Base-by-base conservation (phyloP, 2,888 invertebrate species). In the Cheilosia soror region DNA sequence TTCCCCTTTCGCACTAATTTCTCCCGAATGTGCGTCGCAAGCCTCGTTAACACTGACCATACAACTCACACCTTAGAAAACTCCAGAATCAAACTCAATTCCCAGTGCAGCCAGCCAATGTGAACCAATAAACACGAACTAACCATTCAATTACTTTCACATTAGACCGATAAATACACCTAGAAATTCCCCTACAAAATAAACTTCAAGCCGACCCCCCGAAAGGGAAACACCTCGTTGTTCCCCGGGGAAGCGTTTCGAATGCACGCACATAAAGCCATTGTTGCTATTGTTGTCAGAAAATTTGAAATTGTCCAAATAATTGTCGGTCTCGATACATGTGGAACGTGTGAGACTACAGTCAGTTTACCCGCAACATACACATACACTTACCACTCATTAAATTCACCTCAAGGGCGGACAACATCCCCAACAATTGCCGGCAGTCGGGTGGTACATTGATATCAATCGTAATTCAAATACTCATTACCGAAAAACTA, bases 401-500 rank as follows among this genome's bases (percentile, higher is more conserved):
- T 81, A 76, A 69, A 69, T 27, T 49, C 57, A 40, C 76, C 68
- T 80, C 25, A 49, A 68, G 75, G 68, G 75, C 55, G 57, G 75
- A 37, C 65, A 68, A 27, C 37, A 55, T 47, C 60, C 47, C 75
- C 40, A 29, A 33, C 40, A 29, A 33, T 44, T 29, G 31, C 13
- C 9, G 20, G 20, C 20, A 20, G 11, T 31, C 13, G 47, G 37
- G 4, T 49, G 44, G 5, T 57, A 66, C 65, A 65, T 62, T 76
- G 66, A 71, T 76, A 80, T 76, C 71, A 80, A 76, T 80, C 71
- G 80, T 76, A 80, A 71, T 85, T 85, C 84, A 85, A 85, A 85
- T 85, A 85, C 84, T 85, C 84, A 85, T 80, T 85, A 85, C 66
- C 66, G 76, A 80, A 80, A 83, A 85, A 80, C 84, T 80, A 85